Percentiles rank a stretch among this genome's conserved stretches.
Conservation (phyloP, 2,888 invertebrate genomes). For the Tenthredo scrophulariae region DNA sequence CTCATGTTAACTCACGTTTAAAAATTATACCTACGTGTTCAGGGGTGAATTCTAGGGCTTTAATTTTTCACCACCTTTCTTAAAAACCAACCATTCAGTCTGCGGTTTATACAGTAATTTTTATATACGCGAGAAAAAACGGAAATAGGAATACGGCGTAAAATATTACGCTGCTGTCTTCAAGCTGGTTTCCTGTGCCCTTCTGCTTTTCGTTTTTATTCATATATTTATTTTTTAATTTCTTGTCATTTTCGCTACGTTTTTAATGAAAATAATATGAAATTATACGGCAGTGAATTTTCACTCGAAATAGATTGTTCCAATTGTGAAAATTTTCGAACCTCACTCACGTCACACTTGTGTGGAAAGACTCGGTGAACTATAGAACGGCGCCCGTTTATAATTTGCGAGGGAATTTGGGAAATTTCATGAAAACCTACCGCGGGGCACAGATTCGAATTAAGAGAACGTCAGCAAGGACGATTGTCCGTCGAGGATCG, state of each 20-base stretch:
- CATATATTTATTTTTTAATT: neutral
- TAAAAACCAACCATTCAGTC: constrained; percentile 3
- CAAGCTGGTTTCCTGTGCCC: neutral
- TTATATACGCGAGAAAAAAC: neutral
- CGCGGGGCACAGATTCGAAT: constrained; percentile 21
- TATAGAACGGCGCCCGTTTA: neutral
- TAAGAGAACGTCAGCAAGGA: constrained; percentile 49
- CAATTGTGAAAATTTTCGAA: neutral
- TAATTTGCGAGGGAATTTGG: constrained; percentile 32
- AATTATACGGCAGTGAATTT: neutral
- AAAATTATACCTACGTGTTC: constrained; percentile 10
- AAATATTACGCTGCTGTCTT: neutral
- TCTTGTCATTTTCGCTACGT: neutral
- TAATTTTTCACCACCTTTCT: constrained; percentile 6
- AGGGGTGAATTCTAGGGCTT: constrained; percentile 21
- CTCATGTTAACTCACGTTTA: constrained; percentile 22
- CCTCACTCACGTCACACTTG: neutral
- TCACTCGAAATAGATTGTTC: neutral
- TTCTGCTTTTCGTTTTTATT: neutral
- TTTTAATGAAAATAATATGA: neutral
- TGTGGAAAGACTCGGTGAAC: neutral
- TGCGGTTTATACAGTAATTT: neutral
- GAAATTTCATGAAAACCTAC: constrained; percentile 19
- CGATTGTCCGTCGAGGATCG: constrained; percentile 37
- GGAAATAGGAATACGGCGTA: neutral